These are phyloP conservation scores for Phaedon cochleariae DNA, from an alignment of 2,888 invertebrate genomes.

Conservation along the genomic window DNA sequence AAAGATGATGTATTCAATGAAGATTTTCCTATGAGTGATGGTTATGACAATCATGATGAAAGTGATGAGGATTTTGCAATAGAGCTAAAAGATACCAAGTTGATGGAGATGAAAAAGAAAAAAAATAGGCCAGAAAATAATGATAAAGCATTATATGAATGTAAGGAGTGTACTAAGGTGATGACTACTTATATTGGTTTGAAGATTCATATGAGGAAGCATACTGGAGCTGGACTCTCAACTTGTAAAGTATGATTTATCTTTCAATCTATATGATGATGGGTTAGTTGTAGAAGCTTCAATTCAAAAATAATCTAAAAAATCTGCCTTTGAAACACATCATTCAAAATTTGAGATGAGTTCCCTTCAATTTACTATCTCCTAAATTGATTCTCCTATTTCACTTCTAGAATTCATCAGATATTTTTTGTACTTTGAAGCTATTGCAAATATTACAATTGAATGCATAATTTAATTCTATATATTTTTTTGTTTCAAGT, in stretches of 20 bases:
- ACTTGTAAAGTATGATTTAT: constrained; percentile 50
- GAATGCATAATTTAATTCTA: no score
- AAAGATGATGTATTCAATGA: constrained; percentile 32
- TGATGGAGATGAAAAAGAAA: constrained; percentile 35
- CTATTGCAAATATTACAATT: no score
- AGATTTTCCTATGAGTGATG: constrained; percentile 45
- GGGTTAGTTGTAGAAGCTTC: no score
- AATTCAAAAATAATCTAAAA: no score
- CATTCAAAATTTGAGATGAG: no score
- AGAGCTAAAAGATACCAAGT: constrained; percentile 31
- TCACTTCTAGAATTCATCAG: no score
- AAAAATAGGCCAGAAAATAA: constrained; percentile 40
- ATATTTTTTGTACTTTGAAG: no score
- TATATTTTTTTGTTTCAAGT: no score
- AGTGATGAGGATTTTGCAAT: constrained; percentile 39
- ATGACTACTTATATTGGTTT: constrained; percentile 53
- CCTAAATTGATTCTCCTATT: no score
- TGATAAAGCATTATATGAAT: constrained; percentile 49
- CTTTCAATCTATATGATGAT: not conserved
- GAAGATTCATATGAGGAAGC: constrained; percentile 70
- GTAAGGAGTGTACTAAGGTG: constrained; percentile 54
- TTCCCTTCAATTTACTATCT: no score
- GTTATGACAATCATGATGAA: constrained; percentile 34
- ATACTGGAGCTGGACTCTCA: constrained; percentile 65
- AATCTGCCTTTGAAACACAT: no score